Conservation (phyloP, 2,113 vertebrate species). For the Mesocricetus auratus region DNA sequence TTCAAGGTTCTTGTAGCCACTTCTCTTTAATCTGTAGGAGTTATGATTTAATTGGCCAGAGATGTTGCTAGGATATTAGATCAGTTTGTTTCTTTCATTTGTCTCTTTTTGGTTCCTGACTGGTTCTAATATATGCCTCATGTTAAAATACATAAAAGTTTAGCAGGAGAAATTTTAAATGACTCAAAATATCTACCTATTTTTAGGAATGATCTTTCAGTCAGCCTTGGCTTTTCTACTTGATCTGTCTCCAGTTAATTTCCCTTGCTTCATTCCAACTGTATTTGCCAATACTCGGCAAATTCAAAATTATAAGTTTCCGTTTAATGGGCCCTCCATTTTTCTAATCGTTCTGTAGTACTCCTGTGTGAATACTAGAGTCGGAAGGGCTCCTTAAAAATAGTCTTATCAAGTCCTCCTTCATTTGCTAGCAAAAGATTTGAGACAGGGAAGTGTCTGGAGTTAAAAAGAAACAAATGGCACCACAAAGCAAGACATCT, state of each 20-base stretch:
- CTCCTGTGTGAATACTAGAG: neutral
- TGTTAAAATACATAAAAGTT: neutral
- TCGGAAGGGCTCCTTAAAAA: neutral
- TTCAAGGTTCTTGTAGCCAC: neutral
- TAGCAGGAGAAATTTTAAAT: conserved; percentile 8
- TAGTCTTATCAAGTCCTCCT: neutral
- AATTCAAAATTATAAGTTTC: neutral
- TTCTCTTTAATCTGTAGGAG: neutral
- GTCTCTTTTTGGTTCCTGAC: neutral
- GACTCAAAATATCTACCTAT: neutral
- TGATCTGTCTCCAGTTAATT: neutral
- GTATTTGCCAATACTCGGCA: neutral
- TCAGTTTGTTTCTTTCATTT: neutral
- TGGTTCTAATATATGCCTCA: neutral
- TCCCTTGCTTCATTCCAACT: neutral
- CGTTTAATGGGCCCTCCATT: neutral
- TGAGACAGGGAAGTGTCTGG: neutral
- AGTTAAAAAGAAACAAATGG: neutral
- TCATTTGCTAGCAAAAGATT: neutral
- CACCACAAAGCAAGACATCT: neutral
- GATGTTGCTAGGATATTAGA: neutral
- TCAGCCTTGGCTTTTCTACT: neutral
- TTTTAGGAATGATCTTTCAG: neutral
- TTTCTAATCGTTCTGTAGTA: neutral
- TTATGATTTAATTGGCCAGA: neutral